These are phyloP conservation scores for Siderastrea radians DNA, from an alignment of 92 coral and sea anemone genomes.

Conservation along the genomic window DNA sequence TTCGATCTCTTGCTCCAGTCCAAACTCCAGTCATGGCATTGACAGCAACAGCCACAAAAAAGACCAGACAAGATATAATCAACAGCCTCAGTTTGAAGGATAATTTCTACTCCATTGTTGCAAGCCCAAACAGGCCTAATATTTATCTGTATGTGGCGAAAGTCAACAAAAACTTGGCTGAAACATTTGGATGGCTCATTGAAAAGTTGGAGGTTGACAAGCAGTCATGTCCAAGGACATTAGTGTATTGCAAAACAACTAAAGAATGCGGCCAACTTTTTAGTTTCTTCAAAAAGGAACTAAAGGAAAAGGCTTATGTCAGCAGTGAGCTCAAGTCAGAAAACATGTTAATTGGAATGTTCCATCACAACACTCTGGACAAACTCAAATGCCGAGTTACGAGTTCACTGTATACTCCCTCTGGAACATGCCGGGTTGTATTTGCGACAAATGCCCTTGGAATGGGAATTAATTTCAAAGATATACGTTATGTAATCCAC, in stretches of 20 bases:
- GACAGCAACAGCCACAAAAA: constrained; percentile 64
- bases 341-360: constrained; percentile 57
- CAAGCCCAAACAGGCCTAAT: constrained; percentile 56
- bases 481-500: not conserved
- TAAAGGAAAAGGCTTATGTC: constrained; percentile 38
- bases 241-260: constrained; percentile 61
- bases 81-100: constrained; percentile 39
- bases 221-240: constrained; percentile 23
- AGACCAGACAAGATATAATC: constrained; percentile 14
- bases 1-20: constrained; percentile 44
- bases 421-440: constrained; percentile 9
- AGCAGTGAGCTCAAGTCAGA: constrained; percentile 11
- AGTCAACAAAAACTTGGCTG: not conserved
- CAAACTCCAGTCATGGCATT: constrained; percentile 57
- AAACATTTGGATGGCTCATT: constrained; percentile 50
- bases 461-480: constrained; percentile 42
- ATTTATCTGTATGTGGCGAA: constrained; percentile 45
- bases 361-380: constrained; percentile 53
- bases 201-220: constrained; percentile 2
- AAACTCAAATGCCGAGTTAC: constrained; percentile 39
- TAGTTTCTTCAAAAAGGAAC: constrained; percentile 40
- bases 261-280: constrained; percentile 71
- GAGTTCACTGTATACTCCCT: not conserved
- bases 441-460: constrained; percentile 27
- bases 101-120: constrained; percentile 7